Evolutionary conservation across 2,113 vertebrate species (phyloP).

Genomic region (Nesoenas mayeri): DNA sequence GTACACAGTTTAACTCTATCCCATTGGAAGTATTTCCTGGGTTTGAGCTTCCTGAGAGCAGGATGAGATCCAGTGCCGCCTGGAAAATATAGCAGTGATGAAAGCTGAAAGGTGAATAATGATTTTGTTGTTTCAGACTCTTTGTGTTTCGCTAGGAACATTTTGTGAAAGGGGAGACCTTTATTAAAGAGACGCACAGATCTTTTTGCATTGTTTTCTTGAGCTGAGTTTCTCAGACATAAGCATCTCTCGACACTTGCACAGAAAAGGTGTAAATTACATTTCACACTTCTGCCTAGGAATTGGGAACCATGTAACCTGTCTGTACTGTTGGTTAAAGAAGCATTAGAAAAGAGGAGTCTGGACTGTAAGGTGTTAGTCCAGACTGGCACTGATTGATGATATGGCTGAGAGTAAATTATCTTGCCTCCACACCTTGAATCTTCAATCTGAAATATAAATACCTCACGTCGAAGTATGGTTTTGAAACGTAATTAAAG

Average conservation of each 20-base stretch:
- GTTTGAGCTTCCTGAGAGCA: not conserved
- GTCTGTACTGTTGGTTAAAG: slow-evolving; percentile 3
- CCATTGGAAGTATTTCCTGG: not conserved
- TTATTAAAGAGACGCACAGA: not conserved
- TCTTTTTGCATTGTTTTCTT: slow-evolving; percentile 10
- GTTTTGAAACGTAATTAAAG: slow-evolving; percentile 26
- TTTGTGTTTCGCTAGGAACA: not conserved
- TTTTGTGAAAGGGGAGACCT: not conserved
- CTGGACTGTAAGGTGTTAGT: not conserved
- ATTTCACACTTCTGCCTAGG: slow-evolving; percentile 35
- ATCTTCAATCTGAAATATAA: slow-evolving; percentile 36
- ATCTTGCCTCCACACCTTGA: not conserved
- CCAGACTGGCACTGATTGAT: slow-evolving; percentile 1
- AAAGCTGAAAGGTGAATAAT: not conserved
- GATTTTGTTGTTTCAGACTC: not conserved
- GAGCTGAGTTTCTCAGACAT: not conserved
- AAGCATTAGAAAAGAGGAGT: not conserved
- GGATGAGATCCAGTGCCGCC: not conserved
- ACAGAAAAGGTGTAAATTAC: slow-evolving; percentile 50
- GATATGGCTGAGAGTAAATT: not conserved
- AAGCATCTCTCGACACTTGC: not conserved
- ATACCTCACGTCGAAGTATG: slow-evolving; percentile 1
- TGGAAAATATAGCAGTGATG: not conserved
- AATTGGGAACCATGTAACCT: not conserved
- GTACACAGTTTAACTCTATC: not conserved